Conservation (phyloP, 2,797 vertebrate species). For the Phrynocephalus guinanensis region DNA sequence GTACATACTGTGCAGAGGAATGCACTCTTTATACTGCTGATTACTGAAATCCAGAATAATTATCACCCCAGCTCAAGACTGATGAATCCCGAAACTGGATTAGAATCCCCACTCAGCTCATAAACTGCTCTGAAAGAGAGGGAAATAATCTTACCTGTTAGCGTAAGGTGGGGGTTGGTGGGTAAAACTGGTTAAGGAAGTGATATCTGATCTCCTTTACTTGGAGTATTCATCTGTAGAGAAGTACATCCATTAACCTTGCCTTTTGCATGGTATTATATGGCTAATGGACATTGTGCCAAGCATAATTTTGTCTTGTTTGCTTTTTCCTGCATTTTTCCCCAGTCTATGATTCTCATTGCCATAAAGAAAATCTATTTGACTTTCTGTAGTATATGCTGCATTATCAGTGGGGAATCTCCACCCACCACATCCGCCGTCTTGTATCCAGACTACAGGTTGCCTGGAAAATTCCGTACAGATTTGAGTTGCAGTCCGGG, state of each 20-base stretch:
- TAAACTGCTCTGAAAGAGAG: too few species aligned
- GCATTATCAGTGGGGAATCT: too few species aligned
- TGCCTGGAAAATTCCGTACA: not conserved
- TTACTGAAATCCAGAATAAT: conserved; percentile 35
- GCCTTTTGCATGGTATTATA: not conserved
- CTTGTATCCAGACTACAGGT: not conserved
- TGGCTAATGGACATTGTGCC: not conserved
- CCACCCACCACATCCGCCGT: not conserved
- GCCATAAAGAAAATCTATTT: not conserved
- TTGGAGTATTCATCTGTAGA: not conserved
- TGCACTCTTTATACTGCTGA: not conserved
- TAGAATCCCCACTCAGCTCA: not conserved
- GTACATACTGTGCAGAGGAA: not conserved
- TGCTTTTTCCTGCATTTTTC: not conserved
- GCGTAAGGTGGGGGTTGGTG: not conserved
- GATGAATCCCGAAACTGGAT: conserved; percentile 15
- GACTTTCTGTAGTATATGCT: not conserved
- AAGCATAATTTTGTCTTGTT: not conserved
- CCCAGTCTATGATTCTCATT: too few species aligned
- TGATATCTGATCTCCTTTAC: not conserved
- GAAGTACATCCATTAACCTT: too few species aligned
- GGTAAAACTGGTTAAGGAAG: not conserved
- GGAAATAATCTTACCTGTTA: not conserved
- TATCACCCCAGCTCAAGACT: not conserved
- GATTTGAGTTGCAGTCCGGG: not conserved